These are phyloP conservation scores for Morbakka virulenta DNA, from an alignment of 30 jellyfish, hydroid and myxozoan species.

Conservation along the genomic window DNA sequence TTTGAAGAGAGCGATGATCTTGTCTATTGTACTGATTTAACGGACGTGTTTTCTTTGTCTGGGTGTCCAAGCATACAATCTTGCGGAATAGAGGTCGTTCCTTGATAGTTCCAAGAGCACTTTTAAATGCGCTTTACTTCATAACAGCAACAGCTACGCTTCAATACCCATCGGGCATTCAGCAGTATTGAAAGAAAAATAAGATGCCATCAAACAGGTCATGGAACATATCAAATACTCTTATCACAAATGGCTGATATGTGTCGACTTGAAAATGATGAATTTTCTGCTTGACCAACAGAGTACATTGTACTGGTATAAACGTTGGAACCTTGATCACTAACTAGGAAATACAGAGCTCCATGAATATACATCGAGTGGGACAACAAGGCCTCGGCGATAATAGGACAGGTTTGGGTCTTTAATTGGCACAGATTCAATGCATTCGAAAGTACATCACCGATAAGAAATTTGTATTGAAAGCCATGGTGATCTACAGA, in stretches of 20 bases:
- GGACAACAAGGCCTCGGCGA: not conserved
- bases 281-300: not conserved
- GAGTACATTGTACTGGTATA: not conserved
- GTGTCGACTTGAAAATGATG: not conserved
- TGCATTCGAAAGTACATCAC: constrained; percentile 3
- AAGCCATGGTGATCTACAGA: constrained; percentile 8
- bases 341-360: not conserved
- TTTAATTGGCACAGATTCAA: constrained; percentile 10
- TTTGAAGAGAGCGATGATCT: constrained; percentile 3
- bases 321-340: constrained; percentile 24
- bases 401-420: constrained; percentile 3
- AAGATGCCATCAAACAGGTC: constrained; percentile 16
- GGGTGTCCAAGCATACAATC: not conserved
- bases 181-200: constrained; percentile 12
- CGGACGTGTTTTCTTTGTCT: not conserved
- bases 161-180: not conserved
- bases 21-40: not conserved
- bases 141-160: not conserved
- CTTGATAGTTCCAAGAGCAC: not conserved
- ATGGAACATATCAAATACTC: not conserved
- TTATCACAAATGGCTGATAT: not conserved
- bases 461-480: constrained; percentile 16
- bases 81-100: not conserved
- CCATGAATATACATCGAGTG: constrained; percentile 6
- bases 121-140: not conserved